Evolutionary conservation across 2,888 invertebrate species (phyloP).

Genomic region (Silvanus unidentatus): DNA sequence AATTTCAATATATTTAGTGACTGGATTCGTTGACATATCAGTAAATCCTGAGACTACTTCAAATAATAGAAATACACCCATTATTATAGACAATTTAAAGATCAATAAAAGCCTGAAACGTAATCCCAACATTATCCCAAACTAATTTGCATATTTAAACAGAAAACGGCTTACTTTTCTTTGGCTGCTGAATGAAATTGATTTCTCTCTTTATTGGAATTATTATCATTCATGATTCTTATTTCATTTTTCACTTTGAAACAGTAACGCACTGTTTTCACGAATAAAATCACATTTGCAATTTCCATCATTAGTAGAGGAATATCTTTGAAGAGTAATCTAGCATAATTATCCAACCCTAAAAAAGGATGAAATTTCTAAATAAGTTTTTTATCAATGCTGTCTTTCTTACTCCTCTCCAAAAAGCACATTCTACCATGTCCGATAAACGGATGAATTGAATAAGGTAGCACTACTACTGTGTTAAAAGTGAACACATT

Average conservation of each 20-base stretch:
- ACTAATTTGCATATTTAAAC: not conserved
- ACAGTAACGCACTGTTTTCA: constrained; percentile 64
- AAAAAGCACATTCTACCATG: constrained; percentile 42
- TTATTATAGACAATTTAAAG: constrained; percentile 69
- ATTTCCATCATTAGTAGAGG: constrained; percentile 60
- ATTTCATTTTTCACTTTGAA: constrained; percentile 70
- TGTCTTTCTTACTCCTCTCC: not conserved
- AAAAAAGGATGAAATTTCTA: constrained; percentile 10
- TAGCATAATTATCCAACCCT: constrained; percentile 29
- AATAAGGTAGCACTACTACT: constrained; percentile 45
- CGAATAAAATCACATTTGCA: constrained; percentile 62
- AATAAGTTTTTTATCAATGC: constrained; percentile 1
- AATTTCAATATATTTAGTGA: constrained; percentile 39
- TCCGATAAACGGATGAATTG: constrained; percentile 61
- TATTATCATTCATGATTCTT: constrained; percentile 57
- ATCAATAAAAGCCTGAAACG: constrained; percentile 61
- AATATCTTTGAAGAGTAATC: constrained; percentile 28
- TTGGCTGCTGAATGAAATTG: constrained; percentile 60
- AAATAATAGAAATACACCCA: constrained; percentile 71
- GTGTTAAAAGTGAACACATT: constrained; percentile 53
- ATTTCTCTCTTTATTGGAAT: constrained; percentile 47
- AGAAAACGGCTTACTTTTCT: constrained; percentile 53
- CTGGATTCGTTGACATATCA: constrained; percentile 48
- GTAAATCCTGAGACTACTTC: constrained; percentile 59
- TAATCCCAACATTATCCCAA: not conserved